phyloP scores from a whole-genome alignment of 2,113 vertebrate species.

The Lasiurus borealis region DNA sequence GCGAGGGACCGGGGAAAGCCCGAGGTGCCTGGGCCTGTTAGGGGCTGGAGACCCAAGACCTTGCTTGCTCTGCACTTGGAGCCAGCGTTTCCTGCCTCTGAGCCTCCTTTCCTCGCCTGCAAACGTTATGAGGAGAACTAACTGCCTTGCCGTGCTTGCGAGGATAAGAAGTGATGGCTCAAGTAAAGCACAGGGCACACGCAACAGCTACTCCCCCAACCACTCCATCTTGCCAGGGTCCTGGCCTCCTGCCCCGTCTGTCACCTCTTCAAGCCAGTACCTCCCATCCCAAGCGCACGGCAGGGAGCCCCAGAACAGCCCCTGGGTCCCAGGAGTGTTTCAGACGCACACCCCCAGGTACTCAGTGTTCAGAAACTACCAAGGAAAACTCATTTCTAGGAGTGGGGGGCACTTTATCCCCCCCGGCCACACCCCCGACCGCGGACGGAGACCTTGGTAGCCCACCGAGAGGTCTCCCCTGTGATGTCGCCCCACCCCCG shows the following conservation, averaged over 20 bases:
- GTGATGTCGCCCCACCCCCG: fast-evolving
- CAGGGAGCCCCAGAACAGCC: background rate
- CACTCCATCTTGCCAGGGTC: background rate
- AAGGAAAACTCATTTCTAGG: background rate
- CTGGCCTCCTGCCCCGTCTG: background rate
- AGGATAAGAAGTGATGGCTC: background rate
- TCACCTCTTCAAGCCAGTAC: background rate
- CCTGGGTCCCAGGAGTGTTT: background rate
- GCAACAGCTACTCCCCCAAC: background rate
- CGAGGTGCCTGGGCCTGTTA: background rate
- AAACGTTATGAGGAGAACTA: background rate
- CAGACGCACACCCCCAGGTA: background rate
- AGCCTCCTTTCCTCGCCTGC: background rate
- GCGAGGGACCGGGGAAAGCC: background rate
- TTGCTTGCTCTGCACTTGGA: background rate
- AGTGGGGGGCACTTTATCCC: background rate
- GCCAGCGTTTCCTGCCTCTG: background rate
- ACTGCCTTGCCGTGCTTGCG: background rate
- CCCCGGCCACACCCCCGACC: slow-evolving; percentile 6
- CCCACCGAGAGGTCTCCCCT: background rate
- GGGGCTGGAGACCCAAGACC: background rate
- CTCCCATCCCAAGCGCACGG: background rate
- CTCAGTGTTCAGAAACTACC: background rate
- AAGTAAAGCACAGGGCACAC: background rate
- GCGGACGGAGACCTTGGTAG: background rate